phyloP scores from a whole-genome alignment of 2,888 invertebrate species.

The Coronaproctus castanopsis region DNA sequence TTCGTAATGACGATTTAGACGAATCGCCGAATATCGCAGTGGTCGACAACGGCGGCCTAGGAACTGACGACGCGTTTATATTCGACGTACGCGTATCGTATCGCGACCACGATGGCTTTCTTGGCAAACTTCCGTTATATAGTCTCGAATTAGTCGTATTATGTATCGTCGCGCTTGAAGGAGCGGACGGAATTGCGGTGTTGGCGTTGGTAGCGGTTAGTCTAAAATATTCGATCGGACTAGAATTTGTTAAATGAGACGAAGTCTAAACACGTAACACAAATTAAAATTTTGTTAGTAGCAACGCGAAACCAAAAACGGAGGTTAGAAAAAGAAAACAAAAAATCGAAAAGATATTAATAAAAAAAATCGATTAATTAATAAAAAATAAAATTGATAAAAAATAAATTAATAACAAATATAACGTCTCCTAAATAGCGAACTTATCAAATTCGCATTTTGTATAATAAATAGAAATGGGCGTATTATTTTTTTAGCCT shows the following conservation, averaged over 20 bases:
- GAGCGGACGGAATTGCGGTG: too few species aligned
- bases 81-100: too few species aligned
- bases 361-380: background rate
- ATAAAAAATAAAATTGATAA: too few species aligned
- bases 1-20: background rate
- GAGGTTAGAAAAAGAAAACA: background rate
- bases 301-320: too few species aligned
- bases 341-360: conserved; percentile 1
- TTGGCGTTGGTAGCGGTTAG: conserved; percentile 4
- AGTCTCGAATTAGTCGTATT: conserved; percentile 2
- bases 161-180: too few species aligned
- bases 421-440: too few species aligned
- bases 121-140: conserved; percentile 8
- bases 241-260: conserved; percentile 11
- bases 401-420: too few species aligned
- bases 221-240: conserved; percentile 13
- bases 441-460: too few species aligned
- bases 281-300: too few species aligned
- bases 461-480: too few species aligned
- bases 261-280: too few species aligned
- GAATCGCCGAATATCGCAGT: background rate
- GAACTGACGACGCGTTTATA: background rate
- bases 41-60: conserved; percentile 14
- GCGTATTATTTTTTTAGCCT: too few species aligned
- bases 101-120: background rate